Conservation (phyloP, 2,797 vertebrate species). For the Phrynocephalus forsythii region DNA sequence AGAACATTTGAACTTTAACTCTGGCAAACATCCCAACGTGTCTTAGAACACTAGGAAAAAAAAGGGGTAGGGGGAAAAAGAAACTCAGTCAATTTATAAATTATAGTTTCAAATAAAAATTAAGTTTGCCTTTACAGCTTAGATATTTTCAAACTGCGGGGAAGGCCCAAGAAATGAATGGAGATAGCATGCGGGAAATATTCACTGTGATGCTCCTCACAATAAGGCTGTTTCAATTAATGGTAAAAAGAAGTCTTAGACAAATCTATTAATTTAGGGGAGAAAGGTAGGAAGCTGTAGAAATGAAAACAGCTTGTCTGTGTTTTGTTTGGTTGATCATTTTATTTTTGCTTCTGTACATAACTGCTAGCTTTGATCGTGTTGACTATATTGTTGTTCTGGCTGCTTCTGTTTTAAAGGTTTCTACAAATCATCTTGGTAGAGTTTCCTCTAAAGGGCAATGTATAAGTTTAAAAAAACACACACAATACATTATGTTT, state of each 20-base stretch:
- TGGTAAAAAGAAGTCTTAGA: background rate
- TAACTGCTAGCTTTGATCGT: background rate
- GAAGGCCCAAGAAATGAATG: background rate
- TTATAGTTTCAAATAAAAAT: constrained; percentile 7
- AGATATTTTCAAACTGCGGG: background rate
- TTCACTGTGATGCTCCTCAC: background rate
- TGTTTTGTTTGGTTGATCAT: constrained; percentile 14
- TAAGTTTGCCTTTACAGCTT: constrained; percentile 17
- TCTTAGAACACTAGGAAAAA: background rate
- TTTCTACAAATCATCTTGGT: background rate
- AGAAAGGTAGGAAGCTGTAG: constrained; percentile 13
- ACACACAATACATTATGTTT: background rate
- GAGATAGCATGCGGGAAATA: background rate
- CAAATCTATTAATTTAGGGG: background rate
- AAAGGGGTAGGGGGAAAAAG: background rate
- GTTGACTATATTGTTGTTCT: background rate
- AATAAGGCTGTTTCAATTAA: background rate
- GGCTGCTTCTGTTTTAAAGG: background rate
- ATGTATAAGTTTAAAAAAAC: background rate
- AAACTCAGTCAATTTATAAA: background rate
- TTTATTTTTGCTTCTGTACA: constrained; percentile 26
- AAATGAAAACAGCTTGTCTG: background rate
- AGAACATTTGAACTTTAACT: constrained; percentile 35
- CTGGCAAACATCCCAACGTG: constrained; percentile 20
- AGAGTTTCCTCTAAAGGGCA: background rate